These are phyloP conservation scores for Xiphorhynchus elegans DNA, from an alignment of 2,113 vertebrate species.

Conservation along the genomic window DNA sequence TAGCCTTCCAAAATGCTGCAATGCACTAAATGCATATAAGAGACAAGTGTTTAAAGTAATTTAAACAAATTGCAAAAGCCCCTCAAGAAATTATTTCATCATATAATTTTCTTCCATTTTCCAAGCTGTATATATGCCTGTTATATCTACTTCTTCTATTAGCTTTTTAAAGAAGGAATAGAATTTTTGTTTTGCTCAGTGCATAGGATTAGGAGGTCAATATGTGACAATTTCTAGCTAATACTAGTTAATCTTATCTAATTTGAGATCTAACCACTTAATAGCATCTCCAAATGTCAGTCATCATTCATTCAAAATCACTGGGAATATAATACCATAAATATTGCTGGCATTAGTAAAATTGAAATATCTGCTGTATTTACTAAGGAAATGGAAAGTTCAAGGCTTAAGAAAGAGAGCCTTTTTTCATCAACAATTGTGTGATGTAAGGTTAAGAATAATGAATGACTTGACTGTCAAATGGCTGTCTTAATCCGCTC, in stretches of 20 bases:
- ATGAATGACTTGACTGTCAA: neutral
- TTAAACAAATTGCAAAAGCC: neutral
- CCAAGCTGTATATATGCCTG: neutral
- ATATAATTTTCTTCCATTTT: neutral
- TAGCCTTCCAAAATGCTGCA: neutral
- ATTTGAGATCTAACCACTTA: neutral
- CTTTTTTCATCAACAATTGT: neutral
- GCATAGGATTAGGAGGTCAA: neutral
- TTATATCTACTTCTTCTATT: neutral
- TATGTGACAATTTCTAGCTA: neutral
- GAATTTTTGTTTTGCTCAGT: neutral
- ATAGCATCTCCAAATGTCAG: neutral
- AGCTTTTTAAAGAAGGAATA: neutral
- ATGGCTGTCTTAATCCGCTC: neutral
- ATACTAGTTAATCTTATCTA: neutral
- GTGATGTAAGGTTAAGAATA: neutral
- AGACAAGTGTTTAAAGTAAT: neutral
- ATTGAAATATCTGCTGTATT: neutral
- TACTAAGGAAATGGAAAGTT: neutral
- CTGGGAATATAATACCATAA: neutral
- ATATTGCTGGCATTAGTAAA: neutral
- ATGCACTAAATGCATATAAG: neutral
- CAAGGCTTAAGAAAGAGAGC: neutral
- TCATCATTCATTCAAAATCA: neutral
- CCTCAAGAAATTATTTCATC: neutral